Percentiles rank a stretch among this genome's conserved stretches.
Conservation (phyloP, 92 coral and sea anemone species). For the Anthopleura xanthogrammica region DNA sequence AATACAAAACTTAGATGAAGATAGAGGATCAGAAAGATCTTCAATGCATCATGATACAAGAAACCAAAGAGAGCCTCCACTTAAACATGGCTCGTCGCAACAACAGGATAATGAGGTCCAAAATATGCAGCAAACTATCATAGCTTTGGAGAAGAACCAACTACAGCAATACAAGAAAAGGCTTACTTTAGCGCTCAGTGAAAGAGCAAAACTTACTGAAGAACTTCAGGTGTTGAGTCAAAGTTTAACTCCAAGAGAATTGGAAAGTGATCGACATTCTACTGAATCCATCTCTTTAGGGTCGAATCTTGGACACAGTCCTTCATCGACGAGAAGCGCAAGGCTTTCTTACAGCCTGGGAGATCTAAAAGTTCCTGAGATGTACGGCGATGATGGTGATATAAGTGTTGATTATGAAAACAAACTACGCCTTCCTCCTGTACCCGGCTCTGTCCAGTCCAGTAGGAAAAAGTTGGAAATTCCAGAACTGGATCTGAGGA, state of each 20-base stretch:
- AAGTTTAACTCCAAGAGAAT: constrained; percentile 9
- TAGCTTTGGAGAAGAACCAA: constrained; percentile 29
- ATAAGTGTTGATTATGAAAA: constrained; percentile 2
- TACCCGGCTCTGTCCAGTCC: constrained; percentile 5
- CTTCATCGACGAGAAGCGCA: background rate
- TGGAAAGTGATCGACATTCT: background rate
- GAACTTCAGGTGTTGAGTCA: constrained; percentile 39
- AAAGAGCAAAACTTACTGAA: constrained; percentile 60
- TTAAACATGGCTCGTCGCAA: background rate
- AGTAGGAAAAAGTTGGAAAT: constrained; percentile 3
- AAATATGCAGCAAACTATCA: constrained; percentile 6
- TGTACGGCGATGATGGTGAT: constrained; percentile 2
- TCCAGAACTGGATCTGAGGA: constrained; percentile 1
- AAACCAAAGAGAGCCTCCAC: background rate
- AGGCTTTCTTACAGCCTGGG: constrained; percentile 6
- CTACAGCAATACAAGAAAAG: constrained; percentile 54
- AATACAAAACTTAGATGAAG: background rate
- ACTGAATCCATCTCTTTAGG: background rate
- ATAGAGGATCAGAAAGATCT: background rate
- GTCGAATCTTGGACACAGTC: background rate
- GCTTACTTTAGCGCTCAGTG: constrained; percentile 48
- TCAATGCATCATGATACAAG: background rate
- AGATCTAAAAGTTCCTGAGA: constrained; percentile 15
- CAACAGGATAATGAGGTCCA: background rate
- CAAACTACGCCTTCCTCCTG: constrained; percentile 8